Base-by-base conservation (phyloP, 2,113 vertebrate genomes). In the Leiothrix lutea region DNA sequence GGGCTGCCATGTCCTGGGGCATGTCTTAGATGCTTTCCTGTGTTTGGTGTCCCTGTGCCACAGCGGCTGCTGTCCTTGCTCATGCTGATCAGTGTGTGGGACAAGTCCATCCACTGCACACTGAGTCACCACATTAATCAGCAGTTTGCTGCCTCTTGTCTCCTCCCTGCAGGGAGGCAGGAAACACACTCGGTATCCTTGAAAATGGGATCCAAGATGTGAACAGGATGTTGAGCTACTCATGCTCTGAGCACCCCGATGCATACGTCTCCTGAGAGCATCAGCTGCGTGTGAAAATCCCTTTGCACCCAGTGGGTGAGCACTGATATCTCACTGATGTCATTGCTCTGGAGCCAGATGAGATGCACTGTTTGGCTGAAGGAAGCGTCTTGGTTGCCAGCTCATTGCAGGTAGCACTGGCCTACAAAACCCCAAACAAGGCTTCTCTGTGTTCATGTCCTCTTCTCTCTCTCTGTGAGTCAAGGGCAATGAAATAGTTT, bases 91-190 rank as follows among this genome's bases (percentile, higher is more conserved):
- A 21, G 2, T 21, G 56, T 26, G 80, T 57, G 77, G 77, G 80
- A 74, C 74, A 86, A 80, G 71, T 53, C 74, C 42, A 33, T 83
- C 58, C 28, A 0, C 53, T 42, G 42, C 3, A 4, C 1, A 0
- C 74, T 95, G 80, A 91, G 50, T 95, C 92, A 95, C 40, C 2
- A 0, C 58, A 44, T 84, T 90, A 57, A 71, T 92, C 75, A 92
- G 33, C n/a, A 60, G 5, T 33, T 90, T 73, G 82, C 40, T 66
- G 58, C 51, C 58, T 94, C 69, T 81, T 70, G 47, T 36, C 57
- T 72, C 40, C 67, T 93, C 71, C 58, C 9, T 1, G 42, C 45
- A 80, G 74, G 54, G 40, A 84, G 64, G 31, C 40, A 88, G 79
- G 50, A 92, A 93, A 72, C 51, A 66, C 20, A 28, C 31, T 58